Base-by-base conservation (phyloP, 2,888 invertebrate species). In the Isotomurus palustris region DNA sequence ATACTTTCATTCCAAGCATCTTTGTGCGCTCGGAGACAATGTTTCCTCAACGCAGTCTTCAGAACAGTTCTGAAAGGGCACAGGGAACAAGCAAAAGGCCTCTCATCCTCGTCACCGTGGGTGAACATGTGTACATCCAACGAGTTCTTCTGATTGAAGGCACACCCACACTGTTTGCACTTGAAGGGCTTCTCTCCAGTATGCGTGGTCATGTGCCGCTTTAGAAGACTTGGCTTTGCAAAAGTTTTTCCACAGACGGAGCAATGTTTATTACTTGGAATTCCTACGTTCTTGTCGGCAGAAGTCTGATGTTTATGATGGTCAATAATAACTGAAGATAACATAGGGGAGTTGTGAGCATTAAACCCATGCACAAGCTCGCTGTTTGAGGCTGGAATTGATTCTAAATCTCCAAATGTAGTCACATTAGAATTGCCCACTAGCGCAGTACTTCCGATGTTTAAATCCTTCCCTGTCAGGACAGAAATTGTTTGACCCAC, bases 51-150 rank as follows among this genome's bases (percentile, higher is more conserved):
- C 72, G 82, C 82, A 28, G 82, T 81, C 67, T 80, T 80, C 60
- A 79, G 78, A n/a, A 80, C 78, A 71, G 83, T 84, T 10, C 78
- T 77, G 65, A 79, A 79, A n/a, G 78, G 76, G 72, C 84, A 85
- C 61, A 80, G 76, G 1, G 78, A 75, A 72, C 84, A 85, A 3
- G 74, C 73, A 71, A 78, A 79, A 0, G 82, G 82, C 43, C 80
- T 76, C 58, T 80, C 77, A 4, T 80, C 81, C 0, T 77, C 77
- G 73, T 85, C 84, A 59, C 78, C 78, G 53, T 79, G 79, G 69
- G 79, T 76, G 29, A 45, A 58, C 52, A 50, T 55, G 72, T 85
- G 85, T 62, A 80, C 79, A 53, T 80, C 77, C 29, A 85, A 74
- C 0, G 82, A 79, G 25, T 81, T 82, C 64, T 81, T 80, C 67